Percentiles rank a stretch among this genome's conserved stretches.
phyloP scores from a whole-genome alignment of 2,113 vertebrate species.

The Turnix velox region DNA sequence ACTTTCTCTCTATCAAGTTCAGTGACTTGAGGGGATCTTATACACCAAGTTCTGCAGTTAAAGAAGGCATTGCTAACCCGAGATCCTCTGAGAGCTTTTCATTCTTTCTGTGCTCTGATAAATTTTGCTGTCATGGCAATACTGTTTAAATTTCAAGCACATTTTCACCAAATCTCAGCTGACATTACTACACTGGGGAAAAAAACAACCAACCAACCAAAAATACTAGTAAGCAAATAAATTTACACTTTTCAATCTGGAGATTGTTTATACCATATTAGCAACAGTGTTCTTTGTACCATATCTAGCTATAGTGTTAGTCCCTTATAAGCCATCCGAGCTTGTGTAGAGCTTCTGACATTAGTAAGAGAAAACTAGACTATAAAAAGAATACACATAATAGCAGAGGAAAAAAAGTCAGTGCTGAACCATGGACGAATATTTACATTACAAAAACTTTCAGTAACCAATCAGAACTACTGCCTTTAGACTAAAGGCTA shows the following conservation, averaged over 20 bases:
- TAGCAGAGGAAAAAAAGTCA: background rate
- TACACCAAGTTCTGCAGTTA: background rate
- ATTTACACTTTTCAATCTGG: background rate
- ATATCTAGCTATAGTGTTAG: background rate
- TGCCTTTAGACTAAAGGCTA: background rate
- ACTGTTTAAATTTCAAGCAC: background rate
- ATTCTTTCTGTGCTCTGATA: background rate
- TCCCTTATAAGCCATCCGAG: background rate
- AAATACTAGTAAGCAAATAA: background rate
- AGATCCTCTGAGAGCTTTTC: background rate
- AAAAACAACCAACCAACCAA: background rate
- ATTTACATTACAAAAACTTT: background rate
- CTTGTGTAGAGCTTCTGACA: background rate
- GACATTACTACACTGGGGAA: background rate
- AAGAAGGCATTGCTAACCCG: background rate
- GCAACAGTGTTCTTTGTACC: background rate
- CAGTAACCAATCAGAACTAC: background rate
- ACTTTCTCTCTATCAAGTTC: background rate
- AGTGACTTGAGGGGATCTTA: background rate
- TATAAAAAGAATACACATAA: background rate
- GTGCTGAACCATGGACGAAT: background rate
- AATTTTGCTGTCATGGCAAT: background rate
- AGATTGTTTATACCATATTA: background rate
- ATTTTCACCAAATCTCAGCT: background rate
- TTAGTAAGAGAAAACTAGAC: background rate